Evolutionary conservation across 1,140 invertebrate species (phyloP).

Genomic region (Octopus bimaculoides): DNA sequence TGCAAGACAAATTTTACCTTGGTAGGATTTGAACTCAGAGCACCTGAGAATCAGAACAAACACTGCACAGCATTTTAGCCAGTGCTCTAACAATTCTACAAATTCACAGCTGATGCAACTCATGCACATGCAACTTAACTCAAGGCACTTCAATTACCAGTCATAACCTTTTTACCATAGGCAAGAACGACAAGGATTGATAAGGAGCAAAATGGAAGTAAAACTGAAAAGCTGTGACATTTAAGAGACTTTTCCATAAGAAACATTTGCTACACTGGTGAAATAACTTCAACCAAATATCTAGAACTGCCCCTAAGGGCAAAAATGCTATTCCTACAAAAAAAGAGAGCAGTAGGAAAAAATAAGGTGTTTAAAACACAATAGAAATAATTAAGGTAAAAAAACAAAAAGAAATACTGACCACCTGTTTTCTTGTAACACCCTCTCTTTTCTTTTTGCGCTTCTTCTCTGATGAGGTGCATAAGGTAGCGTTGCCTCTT

Average conservation of each 20-base stretch:
- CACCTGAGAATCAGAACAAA: too few relatives aligned
- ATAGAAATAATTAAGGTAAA: background rate
- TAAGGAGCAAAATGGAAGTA: too few relatives aligned
- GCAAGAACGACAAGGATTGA: background rate
- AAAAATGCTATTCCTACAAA: too few relatives aligned
- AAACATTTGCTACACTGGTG: too few relatives aligned
- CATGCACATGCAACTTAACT: background rate
- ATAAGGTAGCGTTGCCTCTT: slow-evolving; percentile 49
- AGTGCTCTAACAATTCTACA: too few relatives aligned
- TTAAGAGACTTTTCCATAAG: too few relatives aligned
- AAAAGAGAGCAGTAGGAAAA: background rate
- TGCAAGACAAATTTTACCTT: too few relatives aligned
- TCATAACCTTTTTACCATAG: background rate
- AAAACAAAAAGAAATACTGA: slow-evolving; percentile 17
- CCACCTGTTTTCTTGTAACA: slow-evolving; percentile 35
- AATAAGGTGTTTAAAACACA: background rate
- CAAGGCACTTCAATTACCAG: background rate
- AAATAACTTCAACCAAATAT: too few relatives aligned
- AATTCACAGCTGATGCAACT: background rate
- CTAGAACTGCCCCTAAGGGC: too few relatives aligned
- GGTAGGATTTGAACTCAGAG: too few relatives aligned
- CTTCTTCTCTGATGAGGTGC: slow-evolving; percentile 45
- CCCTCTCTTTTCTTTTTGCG: slow-evolving; percentile 35
- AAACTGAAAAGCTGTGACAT: too few relatives aligned
- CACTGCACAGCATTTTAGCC: too few relatives aligned